phyloP scores from a whole-genome alignment of 2,113 vertebrate species.

The Podiceps cristatus region DNA sequence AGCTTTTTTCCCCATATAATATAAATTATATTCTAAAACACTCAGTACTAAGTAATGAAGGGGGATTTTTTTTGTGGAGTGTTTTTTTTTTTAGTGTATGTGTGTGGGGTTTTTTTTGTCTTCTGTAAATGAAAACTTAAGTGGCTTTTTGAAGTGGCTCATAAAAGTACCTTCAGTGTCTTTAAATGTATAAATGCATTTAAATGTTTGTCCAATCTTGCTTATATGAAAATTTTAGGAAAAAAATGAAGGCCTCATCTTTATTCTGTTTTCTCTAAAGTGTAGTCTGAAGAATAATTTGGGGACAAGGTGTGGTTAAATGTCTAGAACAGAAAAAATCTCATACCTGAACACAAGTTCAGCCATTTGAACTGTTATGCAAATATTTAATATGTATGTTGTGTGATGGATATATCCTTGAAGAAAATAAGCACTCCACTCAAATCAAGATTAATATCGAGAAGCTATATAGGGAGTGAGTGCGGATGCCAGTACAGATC shows the following conservation, averaged over 20 bases:
- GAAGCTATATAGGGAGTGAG: constrained; percentile 19
- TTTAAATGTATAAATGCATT: background rate
- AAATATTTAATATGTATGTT: background rate
- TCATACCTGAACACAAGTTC: background rate
- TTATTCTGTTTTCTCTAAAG: background rate
- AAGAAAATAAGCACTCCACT: background rate
- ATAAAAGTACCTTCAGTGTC: background rate
- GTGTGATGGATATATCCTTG: background rate
- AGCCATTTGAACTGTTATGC: background rate
- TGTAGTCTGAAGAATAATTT: background rate
- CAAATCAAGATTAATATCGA: background rate
- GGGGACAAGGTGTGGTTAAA: background rate
- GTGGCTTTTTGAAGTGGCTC: background rate
- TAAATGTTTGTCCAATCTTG: background rate
- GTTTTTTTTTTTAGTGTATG: background rate
- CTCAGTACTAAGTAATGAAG: background rate
- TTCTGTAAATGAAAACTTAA: background rate
- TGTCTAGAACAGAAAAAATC: background rate
- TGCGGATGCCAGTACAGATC: background rate
- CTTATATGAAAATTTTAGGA: background rate
- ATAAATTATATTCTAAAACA: background rate
- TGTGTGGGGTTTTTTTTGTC: background rate
- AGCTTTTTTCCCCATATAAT: fast-evolving
- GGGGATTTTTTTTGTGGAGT: background rate
- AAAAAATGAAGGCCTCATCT: background rate